Evolutionary conservation across 2,113 vertebrate species (phyloP).

Genomic region (Sturnira hondurensis): DNA sequence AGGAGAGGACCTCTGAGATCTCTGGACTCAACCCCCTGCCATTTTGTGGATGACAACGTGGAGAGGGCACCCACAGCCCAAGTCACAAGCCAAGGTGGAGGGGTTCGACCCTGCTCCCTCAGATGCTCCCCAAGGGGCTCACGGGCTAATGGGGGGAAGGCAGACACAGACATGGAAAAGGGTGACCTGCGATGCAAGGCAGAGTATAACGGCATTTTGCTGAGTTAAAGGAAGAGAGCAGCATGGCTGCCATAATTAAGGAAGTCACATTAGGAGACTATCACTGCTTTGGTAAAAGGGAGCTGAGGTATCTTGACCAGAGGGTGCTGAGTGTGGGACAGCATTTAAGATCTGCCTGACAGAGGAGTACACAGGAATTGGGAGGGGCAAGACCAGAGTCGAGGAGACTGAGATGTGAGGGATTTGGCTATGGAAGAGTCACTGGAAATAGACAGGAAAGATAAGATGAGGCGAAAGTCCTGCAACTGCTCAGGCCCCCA

Average conservation of each 20-base stretch:
- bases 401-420: not conserved
- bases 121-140: not conserved
- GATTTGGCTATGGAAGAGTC: no score
- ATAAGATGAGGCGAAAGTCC: not conserved
- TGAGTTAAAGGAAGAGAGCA: accelerated
- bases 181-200: not conserved
- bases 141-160: not conserved
- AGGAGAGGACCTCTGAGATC: not conserved
- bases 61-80: not conserved
- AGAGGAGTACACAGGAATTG: not conserved
- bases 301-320: not conserved
- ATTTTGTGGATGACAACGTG: not conserved
- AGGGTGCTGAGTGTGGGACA: not conserved
- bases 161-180: not conserved
- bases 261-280: not conserved
- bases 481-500: no score
- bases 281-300: not conserved
- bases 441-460: not conserved
- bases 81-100: not conserved
- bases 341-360: not conserved
- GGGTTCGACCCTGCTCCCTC: not conserved
- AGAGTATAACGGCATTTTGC: not conserved
- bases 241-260: not conserved
- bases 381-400: not conserved
- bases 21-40: not conserved